Evolutionary conservation across 2,113 vertebrate genomes (phyloP), one percentile per base, ranked within the genome.

Genomic region (Triplophysa dalaica): DNA sequence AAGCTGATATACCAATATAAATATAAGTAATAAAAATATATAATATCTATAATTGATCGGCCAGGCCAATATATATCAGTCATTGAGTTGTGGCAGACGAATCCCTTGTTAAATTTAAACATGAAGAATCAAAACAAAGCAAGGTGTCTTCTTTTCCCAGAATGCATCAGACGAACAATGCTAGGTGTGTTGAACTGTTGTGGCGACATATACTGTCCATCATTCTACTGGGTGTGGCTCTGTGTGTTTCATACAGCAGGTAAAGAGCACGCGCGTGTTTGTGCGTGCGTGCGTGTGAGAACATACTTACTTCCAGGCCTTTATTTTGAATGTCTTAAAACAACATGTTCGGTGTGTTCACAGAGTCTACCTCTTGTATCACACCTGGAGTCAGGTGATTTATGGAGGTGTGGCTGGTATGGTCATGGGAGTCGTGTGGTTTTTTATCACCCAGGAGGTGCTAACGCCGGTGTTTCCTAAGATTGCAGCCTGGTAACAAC

Each of bases 141-240:
- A 45, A 45, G 1, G 43, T 45, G 43, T 45, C 10, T 45, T 9
- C 2, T 24, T 61, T 24, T 21, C 45, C n/a, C 63, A 99, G 98
- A 94, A 99, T 99, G 98, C 98, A 99, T 92, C 98, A 99, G 90
- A 99, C 98, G 74, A 99, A 98, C 94, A 99, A 99, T 21, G 98
- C 98, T 70, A 95, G 96, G 81, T 99, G 97, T 92, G 93, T 98
- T 92, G 97, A 99, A 90, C 87, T 99, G 89, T 93, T 99, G 68
- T 99, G 98, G 98, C 94, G 98, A 91, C 97, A 99, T 2, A 84
- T 98, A 86, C 92, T 99, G 82, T 98, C 98, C 81, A 88, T 98
- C 85, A 90, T 95, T 85, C 93, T 99, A 83, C 89, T 99, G 89
- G 93, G 94, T 54, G 87, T 90, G 63, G 96, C 98, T 87, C 93